Conservation (phyloP, 2,797 vertebrate genomes). For the Rhinichthys osculus region DNA sequence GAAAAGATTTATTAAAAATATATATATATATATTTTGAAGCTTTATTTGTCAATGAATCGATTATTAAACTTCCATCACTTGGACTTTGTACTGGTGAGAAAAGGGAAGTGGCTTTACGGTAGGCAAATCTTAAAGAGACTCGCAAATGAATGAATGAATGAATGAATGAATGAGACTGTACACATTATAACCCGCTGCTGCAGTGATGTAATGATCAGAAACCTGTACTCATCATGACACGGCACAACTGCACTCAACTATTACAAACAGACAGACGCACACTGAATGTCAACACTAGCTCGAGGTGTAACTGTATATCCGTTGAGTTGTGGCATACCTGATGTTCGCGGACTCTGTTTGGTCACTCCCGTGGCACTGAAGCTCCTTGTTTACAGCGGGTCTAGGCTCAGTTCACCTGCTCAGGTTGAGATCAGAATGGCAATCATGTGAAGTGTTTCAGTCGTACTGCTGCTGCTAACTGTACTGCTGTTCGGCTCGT, state of each 20-base stretch:
- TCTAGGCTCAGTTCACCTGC: not conserved
- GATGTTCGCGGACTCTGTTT: not conserved
- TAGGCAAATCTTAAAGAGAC: not conserved
- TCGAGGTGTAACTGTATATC: not conserved
- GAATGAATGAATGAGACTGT: not conserved
- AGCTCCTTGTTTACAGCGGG: not conserved
- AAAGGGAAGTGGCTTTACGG: not conserved
- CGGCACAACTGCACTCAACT: not conserved
- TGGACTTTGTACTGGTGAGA: not conserved
- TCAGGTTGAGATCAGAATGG: not conserved
- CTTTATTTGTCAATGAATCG: too few species aligned
- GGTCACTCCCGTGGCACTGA: not conserved
- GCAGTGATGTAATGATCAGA: not conserved
- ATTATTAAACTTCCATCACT: too few species aligned
- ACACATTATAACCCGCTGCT: too few species aligned
- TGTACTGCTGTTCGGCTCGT: not conserved
- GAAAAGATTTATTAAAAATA: too few species aligned
- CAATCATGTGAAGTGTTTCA: not conserved
- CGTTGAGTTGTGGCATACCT: not conserved
- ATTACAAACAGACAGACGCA: not conserved
- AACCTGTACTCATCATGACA: conserved; percentile 1
- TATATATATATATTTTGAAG: too few species aligned
- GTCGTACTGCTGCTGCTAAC: not conserved
- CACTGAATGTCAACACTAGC: not conserved
- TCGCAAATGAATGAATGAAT: not conserved